Conservation (phyloP, 2,113 vertebrate species). For the Trinectes maculatus region DNA sequence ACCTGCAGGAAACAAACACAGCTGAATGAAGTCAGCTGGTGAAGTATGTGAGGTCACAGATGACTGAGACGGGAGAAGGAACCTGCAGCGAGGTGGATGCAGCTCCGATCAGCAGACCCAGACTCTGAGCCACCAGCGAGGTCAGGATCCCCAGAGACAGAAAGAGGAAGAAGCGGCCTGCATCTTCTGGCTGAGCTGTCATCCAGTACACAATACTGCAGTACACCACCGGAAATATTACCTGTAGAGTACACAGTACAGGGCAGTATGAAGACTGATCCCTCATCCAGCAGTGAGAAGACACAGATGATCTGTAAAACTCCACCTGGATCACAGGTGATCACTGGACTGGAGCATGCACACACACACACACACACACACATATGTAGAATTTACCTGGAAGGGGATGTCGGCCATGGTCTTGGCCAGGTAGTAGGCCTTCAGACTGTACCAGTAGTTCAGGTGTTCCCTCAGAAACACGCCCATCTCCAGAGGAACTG, state of each 20-base stretch:
- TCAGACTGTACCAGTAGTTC: constrained; percentile 98
- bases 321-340: too few species aligned
- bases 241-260: constrained; percentile 69
- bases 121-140: constrained; percentile 93
- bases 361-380: too few species aligned
- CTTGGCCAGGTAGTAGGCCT: constrained; percentile 95
- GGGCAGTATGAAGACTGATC: too few species aligned
- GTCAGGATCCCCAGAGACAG: constrained; percentile 86
- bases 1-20: constrained; percentile 80
- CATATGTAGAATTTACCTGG: constrained; percentile 55
- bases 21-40: neutral
- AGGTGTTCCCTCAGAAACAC: constrained; percentile 94
- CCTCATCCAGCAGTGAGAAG: too few species aligned
- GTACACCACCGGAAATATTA: constrained; percentile 82
- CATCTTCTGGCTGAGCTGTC: constrained; percentile 94
- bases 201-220: constrained; percentile 99
- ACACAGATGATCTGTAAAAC: too few species aligned
- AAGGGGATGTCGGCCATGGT: constrained; percentile 95
- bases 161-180: constrained; percentile 92
- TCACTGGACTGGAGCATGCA: too few species aligned
- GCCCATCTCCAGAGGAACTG: constrained; percentile 95
- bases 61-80: neutral
- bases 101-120: constrained; percentile 94
- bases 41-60: neutral
- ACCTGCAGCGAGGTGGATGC: constrained; percentile 96